These are phyloP conservation scores for Nomada fabriciana DNA, from an alignment of 2,888 invertebrate genomes.

Conservation along the genomic window DNA sequence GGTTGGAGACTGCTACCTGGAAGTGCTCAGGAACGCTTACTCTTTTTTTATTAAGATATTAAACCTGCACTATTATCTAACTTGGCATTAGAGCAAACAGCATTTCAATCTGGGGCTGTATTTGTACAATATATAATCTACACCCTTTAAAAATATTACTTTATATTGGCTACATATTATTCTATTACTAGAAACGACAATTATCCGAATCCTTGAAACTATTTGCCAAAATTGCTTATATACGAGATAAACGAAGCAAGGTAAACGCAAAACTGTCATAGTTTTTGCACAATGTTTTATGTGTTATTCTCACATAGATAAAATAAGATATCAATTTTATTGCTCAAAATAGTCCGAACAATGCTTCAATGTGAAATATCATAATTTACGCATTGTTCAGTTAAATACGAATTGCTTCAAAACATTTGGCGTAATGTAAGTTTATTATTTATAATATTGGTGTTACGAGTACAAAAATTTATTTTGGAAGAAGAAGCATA, in stretches of 20 bases:
- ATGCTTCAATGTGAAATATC: slow-evolving; percentile 56
- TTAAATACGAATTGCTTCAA: slow-evolving; percentile 49
- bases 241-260: slow-evolving; percentile 37
- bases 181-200: slow-evolving; percentile 52
- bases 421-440: slow-evolving; percentile 37
- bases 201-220: slow-evolving; percentile 38
- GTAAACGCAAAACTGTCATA: slow-evolving; percentile 33
- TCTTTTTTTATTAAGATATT: slow-evolving; percentile 91
- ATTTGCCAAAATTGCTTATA: slow-evolving; percentile 65
- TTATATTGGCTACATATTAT: slow-evolving; percentile 67
- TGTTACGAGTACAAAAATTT: slow-evolving; percentile 58
- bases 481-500: slow-evolving; percentile 46
- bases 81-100: slow-evolving; percentile 77
- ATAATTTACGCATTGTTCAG: slow-evolving; percentile 58
- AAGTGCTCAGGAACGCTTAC: slow-evolving; percentile 93
- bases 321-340: slow-evolving; percentile 67
- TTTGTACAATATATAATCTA: slow-evolving; percentile 74
- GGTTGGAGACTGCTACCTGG: slow-evolving; percentile 95
- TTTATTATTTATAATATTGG: slow-evolving; percentile 48
- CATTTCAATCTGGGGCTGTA: slow-evolving; percentile 80
- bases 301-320: slow-evolving; percentile 53
- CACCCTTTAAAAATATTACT: slow-evolving; percentile 64
- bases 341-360: slow-evolving; percentile 72
- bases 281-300: slow-evolving; percentile 61
- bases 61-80: slow-evolving; percentile 65